Base-by-base conservation (phyloP, 2,888 invertebrate species). In the Taenaris catops region DNA sequence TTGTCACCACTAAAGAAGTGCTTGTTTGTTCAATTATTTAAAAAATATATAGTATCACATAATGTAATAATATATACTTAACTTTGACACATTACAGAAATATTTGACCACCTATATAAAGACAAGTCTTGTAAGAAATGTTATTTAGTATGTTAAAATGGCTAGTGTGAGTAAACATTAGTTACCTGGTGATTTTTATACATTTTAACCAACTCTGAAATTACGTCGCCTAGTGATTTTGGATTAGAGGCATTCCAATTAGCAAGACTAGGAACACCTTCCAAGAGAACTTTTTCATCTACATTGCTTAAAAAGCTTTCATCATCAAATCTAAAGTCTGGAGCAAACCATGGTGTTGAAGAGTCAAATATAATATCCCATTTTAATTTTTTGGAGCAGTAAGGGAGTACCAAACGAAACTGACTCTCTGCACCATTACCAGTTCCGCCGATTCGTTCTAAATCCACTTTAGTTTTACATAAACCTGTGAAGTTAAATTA, bases 301-400 rank as follows among this genome's bases (percentile, higher is more conserved):
- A 90, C 78, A 59, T 89, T 89, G 33, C 75, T 84, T 11, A 91
- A 67, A 64, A 94, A 94, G 27, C 74, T 81, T 20, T 90, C 89
- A 63, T 93, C 92, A 48, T 92, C 89, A 66, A 94, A 93, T 53
- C 91, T 87, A 58, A 94, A 93, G 63, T 94, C 94, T 1, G 94
- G 93, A 2, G 93, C 91, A 55, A 91, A 89, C 66, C 91, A 89
- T 3, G 91, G 91, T 26, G 79, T 72, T 7, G 83, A 68, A 0
- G 81, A 71, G 60, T 93, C 91, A 69, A 94, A 94, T 39, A 93
- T 73, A 6, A 94, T 80, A 56, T 92, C 91, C 92, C 93, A 93
- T 48, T 88, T 88, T 2, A 94, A 63, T 40, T 80, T 84, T 46
- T 89, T 89, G 1, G 91, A 91, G 41, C 92, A 93, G 63, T 91